These are phyloP conservation scores for Trogon melanurus DNA, from an alignment of 2,113 vertebrate species.

Conservation along the genomic window DNA sequence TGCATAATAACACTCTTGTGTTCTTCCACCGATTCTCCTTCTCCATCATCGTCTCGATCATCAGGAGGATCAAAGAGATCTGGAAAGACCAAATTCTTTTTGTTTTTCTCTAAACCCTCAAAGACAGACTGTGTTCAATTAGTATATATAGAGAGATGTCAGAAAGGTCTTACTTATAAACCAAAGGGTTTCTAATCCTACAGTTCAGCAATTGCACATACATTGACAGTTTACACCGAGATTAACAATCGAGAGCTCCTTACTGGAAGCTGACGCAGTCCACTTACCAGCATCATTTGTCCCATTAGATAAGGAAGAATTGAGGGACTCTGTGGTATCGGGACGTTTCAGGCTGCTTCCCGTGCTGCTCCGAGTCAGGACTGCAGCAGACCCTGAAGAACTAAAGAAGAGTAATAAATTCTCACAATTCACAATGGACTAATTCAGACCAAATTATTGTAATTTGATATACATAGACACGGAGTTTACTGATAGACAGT, in stretches of 20 bases:
- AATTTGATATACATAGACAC: background rate
- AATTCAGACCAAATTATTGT: background rate
- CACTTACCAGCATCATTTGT: conserved; percentile 91
- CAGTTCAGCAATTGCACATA: background rate
- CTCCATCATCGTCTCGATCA: conserved; percentile 91
- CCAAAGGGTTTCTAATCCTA: background rate
- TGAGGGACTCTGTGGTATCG: conserved; percentile 92
- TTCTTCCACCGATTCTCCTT: conserved; percentile 96
- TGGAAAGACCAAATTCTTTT: conserved; percentile 54
- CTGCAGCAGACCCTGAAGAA: conserved; percentile 83
- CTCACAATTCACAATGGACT: background rate
- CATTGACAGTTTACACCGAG: background rate
- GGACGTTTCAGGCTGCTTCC: conserved; percentile 89
- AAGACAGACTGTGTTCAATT: background rate
- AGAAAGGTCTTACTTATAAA: background rate
- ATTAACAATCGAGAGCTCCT: background rate
- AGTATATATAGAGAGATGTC: background rate
- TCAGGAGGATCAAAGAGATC: conserved; percentile 93
- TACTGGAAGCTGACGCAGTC: background rate
- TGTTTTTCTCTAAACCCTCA: background rate
- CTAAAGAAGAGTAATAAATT: conserved; percentile 55
- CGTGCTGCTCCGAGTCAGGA: conserved; percentile 82
- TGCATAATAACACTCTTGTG: conserved; percentile 99
- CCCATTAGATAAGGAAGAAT: conserved; percentile 96
- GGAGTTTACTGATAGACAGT: background rate